Evolutionary conservation across 2,113 vertebrate species (phyloP).

Genomic region (Pampusana beccarii): DNA sequence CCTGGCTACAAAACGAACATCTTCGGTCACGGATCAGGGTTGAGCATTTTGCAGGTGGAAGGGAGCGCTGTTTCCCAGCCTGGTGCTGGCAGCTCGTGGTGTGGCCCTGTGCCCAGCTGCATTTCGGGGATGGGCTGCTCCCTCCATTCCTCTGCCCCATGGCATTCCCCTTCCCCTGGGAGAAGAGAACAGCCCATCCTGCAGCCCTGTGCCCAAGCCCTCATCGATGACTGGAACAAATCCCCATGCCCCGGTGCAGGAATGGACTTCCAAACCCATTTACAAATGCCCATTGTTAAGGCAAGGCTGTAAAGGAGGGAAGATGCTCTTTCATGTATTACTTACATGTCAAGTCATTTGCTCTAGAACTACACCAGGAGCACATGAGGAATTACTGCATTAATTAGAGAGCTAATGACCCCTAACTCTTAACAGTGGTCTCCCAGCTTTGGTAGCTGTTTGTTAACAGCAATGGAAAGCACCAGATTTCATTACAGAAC

Average conservation of each 20-base stretch:
- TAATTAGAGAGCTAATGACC: slow-evolving; percentile 42
- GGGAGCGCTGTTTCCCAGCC: neutral
- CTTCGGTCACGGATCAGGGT: neutral
- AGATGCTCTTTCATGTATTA: slow-evolving; percentile 1
- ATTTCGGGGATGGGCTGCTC: neutral
- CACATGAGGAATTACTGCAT: neutral
- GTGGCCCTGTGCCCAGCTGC: neutral
- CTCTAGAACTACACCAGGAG: neutral
- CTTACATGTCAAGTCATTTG: slow-evolving; percentile 1
- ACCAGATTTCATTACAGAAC: neutral
- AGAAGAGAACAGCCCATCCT: neutral
- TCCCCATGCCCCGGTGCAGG: neutral
- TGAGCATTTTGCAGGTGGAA: neutral
- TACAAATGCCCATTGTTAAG: neutral
- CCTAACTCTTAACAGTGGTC: neutral
- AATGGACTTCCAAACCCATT: neutral
- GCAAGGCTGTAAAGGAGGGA: neutral
- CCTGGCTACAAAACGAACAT: neutral
- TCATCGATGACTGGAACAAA: no score
- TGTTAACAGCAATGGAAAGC: neutral
- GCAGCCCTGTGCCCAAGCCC: neutral
- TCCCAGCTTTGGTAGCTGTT: neutral
- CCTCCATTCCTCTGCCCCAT: neutral
- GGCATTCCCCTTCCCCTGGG: neutral
- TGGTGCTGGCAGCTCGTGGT: neutral